These are phyloP conservation scores for Colossoma macropomum DNA, from an alignment of 2,113 vertebrate species.

Conservation along the genomic window DNA sequence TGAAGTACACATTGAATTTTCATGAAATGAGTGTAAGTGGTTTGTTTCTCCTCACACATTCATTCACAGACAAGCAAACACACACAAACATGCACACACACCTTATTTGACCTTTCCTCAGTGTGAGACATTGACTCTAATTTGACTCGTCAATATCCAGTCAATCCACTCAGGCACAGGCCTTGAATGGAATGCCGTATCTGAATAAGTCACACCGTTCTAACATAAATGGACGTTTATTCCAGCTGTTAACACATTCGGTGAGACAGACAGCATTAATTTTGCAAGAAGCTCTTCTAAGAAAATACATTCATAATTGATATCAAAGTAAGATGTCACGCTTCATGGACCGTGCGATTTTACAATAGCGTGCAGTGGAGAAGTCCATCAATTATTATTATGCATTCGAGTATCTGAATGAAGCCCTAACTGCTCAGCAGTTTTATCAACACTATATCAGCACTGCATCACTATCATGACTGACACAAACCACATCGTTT, in stretches of 20 bases:
- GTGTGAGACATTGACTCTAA: not conserved
- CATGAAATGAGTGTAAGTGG: not conserved
- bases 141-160: conserved; percentile 15
- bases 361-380: not conserved
- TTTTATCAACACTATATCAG: not conserved
- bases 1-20: not conserved
- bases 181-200: not conserved
- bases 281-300: not conserved
- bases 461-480: not conserved
- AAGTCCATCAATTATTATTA: not conserved
- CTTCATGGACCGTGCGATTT: not conserved
- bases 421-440: not conserved
- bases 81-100: not conserved
- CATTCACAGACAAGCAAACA: not conserved
- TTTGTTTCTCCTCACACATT: not conserved
- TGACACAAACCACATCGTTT: not conserved
- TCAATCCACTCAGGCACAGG: not conserved
- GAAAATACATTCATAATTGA: not conserved
- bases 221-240: conserved; percentile 2
- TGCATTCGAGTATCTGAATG: not conserved
- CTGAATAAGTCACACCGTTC: not conserved
- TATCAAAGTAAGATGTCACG: not conserved
- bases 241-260: not conserved
- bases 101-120: not conserved
- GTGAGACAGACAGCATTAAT: not conserved